These are phyloP conservation scores for Agonum fuliginosum DNA, from an alignment of 2,888 invertebrate genomes.

Conservation along the genomic window DNA sequence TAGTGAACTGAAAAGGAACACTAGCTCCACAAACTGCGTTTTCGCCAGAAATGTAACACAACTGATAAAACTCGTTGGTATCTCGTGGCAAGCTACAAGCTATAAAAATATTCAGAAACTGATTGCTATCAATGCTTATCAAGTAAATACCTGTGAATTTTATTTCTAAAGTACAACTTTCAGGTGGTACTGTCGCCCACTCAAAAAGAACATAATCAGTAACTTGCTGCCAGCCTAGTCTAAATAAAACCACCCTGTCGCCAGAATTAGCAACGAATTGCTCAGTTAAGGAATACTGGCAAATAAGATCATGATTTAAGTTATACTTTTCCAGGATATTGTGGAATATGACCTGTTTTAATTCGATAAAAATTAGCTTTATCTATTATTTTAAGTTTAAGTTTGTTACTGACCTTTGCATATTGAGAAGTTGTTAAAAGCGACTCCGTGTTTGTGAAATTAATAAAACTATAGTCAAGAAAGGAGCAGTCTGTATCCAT, in stretches of 20 bases:
- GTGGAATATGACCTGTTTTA: constrained; percentile 68
- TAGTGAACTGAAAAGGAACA: constrained; percentile 68
- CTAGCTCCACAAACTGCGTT: constrained; percentile 70
- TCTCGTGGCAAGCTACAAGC: constrained; percentile 68
- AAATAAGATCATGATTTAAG: constrained; percentile 67
- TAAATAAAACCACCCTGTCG: constrained; percentile 70
- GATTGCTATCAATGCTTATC: not conserved
- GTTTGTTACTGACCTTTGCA: constrained; percentile 48
- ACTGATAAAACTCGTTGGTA: constrained; percentile 68
- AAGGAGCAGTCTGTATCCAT: constrained; percentile 55
- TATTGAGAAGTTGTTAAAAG: constrained; percentile 58
- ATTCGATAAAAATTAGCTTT: too few relatives aligned
- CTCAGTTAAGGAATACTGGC: constrained; percentile 65
- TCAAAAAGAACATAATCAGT: constrained; percentile 70
- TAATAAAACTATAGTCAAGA: constrained; percentile 55
- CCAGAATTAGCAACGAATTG: constrained; percentile 68
- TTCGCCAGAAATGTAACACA: constrained; percentile 70
- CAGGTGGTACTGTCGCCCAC: constrained; percentile 66
- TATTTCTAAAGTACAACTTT: constrained; percentile 41
- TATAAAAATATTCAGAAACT: constrained; percentile 62
- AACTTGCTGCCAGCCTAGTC: constrained; percentile 70
- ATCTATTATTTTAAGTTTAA: constrained; percentile 11
- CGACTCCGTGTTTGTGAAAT: constrained; percentile 51
- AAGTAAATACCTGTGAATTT: constrained; percentile 53
- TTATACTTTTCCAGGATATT: constrained; percentile 67